phyloP scores from a whole-genome alignment of 2,797 vertebrate genomes.

The Takifugu ocellatus region DNA sequence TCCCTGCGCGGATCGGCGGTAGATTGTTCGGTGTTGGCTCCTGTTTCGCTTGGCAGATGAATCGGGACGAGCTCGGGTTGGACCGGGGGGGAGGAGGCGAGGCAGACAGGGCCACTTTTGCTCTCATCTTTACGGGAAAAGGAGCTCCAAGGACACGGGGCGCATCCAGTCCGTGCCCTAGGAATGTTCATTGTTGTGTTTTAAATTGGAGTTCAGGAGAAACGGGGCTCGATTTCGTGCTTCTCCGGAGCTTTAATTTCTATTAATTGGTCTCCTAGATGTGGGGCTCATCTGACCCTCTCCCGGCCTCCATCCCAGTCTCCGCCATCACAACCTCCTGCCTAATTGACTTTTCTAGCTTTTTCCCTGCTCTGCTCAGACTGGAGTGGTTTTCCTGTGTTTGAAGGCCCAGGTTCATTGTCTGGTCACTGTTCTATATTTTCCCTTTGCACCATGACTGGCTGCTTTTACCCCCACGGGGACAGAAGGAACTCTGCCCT shows the following conservation, averaged over 20 bases:
- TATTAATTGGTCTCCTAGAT: background rate
- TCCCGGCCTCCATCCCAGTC: slow-evolving; percentile 15
- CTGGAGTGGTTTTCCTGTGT: no score
- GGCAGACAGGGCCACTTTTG: slow-evolving; percentile 40
- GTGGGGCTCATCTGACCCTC: slow-evolving; percentile 1
- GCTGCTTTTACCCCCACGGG: no score
- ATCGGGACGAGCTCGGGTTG: slow-evolving; percentile 18
- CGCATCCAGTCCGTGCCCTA: slow-evolving; percentile 25
- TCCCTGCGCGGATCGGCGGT: background rate
- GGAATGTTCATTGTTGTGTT: background rate
- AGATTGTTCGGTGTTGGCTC: background rate
- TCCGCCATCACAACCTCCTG: slow-evolving; percentile 26
- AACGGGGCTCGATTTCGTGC: slow-evolving; percentile 1
- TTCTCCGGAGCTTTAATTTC: background rate
- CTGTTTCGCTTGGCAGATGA: background rate
- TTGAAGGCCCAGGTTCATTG: no score
- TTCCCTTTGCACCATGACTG: no score
- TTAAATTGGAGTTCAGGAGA: background rate
- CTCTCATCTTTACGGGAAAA: slow-evolving; percentile 36
- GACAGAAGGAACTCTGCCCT: no score
- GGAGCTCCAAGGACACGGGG: slow-evolving; percentile 60
- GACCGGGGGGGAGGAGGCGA: slow-evolving; percentile 9
- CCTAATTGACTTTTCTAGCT: slow-evolving; percentile 14
- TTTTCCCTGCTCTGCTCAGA: background rate
- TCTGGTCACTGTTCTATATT: no score